Evolutionary conservation across 1,140 invertebrate genomes (phyloP), one percentile per base, ranked within the genome.

Genomic region (Pachyrhynchus sulphureomaculatus): DNA sequence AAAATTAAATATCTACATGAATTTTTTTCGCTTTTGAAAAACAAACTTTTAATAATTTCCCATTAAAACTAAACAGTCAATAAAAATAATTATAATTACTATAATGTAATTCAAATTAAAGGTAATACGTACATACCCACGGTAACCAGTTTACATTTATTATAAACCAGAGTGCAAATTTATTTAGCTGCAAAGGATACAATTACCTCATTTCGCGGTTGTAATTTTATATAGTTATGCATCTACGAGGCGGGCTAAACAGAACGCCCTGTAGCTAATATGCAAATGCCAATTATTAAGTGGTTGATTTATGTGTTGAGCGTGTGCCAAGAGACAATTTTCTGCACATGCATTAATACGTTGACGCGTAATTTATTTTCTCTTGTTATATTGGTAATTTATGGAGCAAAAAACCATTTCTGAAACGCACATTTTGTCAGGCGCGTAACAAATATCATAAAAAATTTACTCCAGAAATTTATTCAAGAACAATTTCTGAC

Each of bases 221-320:
- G 36, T 33, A 33, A 44, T 44, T 44, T 26, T 33, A 44, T 33
- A 44, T 47, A 48, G 20, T 57, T 47, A 48, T 47, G 26, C 54
- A 42, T 57, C 54, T 57, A 34, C 34, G 54, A 57, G 54, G 54
- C 39, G 54, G 42, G 39, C 36, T 42, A 37, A 45, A 57, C 18
- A 32, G 54, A 57, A 57, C 54, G 54, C 54, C 54, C 54, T 57
- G 54, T 57, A 48, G 34, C 26, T 21, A 32, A 57, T 57, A 57
- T 57, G 44, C 42, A 57, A 57, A 57, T 57, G 10, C 2, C 54
- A 42, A 57, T 57, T 57, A 57, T 37, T 53, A 53, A 53, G 15
- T 24, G 26, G 15, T 21, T 57, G 54, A 57, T 57, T 57, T 57
- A 57, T 57, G 33, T 13, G 20, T 18, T 37, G n/a, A 44, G 32